Base-by-base conservation (phyloP, 1,140 invertebrate species). In the Oryctes rhinoceros region DNA sequence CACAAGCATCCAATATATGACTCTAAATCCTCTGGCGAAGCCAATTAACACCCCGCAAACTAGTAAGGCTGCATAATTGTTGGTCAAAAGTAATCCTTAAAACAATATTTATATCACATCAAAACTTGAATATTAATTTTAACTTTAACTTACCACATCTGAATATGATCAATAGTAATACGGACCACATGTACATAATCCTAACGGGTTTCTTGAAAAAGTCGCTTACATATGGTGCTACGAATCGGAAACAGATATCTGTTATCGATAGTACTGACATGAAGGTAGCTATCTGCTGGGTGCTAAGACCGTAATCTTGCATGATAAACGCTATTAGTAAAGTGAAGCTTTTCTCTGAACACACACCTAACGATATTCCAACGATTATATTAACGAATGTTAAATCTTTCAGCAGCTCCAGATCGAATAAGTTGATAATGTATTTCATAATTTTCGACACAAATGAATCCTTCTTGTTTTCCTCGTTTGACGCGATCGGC, bases 321-420 rank as follows among this genome's bases (percentile, higher is more conserved):
- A 94, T 84, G 75, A 94, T 92, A 74, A 94, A 93, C 3, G 92
- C 92, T 3, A 91, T 92, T 47, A 94, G 85, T 5, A 93, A 88
- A 0, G 92, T 91, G 85, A 94, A 94, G 84, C 93, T 94, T 1
- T 93, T 85, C 86, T 94, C 93, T 5, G 90, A 91, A 80, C 93
- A 92, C 82, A 91, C 90, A 2, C 92, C 92, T 10, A 94, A 86
- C 1, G 92, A 92, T 78, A 94, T 89, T 0, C 93, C 93, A 37
- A 92, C 83, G 86, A 93, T 91, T 18, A 94, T 88, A 83, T 92
- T 93, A 2, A 93, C 89, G 80, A 91, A 94, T 4, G 91, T 90
- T 4, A 90, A 90, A 85, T 94, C 93, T 81, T 90, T 89, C 59
- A 94, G 83, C 20, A 94, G 86, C 85, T 92, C 91, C 77, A 94